Evolutionary conservation across 2,888 invertebrate species (phyloP), one percentile per base, ranked within the genome.

Genomic region (Pammene fasciana): DNA sequence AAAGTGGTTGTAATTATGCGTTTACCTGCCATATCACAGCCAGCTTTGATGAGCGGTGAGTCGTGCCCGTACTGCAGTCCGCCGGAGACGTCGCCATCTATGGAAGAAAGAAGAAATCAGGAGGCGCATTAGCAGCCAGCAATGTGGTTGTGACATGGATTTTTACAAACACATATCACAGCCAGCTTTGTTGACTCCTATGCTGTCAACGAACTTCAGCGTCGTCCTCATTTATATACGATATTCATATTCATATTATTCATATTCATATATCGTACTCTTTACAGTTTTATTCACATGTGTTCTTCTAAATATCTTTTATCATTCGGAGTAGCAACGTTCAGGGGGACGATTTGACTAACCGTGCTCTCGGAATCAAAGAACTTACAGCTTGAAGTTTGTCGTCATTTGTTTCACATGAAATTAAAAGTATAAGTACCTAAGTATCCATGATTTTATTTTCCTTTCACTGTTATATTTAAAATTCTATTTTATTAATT

Each of bases 1-100:
- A 96, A 97, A 96, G 96, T 97, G 97, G 96, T 93, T 97, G 97
- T 97, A 93, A 94, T 95, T 70, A 94, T 97, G 97, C 94, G 88
- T 87, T 82, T 85, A 81, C 79, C 86, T 84, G 79, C 82, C 97
- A 97, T 97, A 97, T 97, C 97, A 97, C 97, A 98, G 97, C 97
- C 97, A 97, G 98, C 97, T 97, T 98, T 97, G 97, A 97, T 97
- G 97, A 97, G 97, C 97, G 96, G 72, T 72, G 79, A 75, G 79
- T 60, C 68, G 73, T 76, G 70, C 65, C 62, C 70, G 61, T 13
- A 11, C 62, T 57, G 36, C 71, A 68, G 45, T 54, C 38, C 45
- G 2, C 5, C 26, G 38, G 10, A 14, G 45, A 8, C 41, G n/a
- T 45, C 38, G 26, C 16, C 10, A 5, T 16, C 57, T n/a, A 6